Conservation (phyloP, 2,113 vertebrate species). For the Zapus hudsonius region DNA sequence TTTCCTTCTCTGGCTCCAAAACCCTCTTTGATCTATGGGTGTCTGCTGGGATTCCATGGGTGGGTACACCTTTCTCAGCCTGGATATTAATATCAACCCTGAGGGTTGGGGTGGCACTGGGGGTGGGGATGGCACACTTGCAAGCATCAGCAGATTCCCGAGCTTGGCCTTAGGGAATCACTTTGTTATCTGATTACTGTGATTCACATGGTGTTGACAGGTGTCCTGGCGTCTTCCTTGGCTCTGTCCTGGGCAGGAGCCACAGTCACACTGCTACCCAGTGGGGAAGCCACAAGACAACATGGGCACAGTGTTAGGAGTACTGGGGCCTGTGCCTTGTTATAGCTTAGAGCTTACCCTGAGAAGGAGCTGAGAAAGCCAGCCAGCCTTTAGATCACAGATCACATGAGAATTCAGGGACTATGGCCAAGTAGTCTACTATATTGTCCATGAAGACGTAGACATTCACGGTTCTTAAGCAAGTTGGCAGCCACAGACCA, state of each 20-base stretch:
- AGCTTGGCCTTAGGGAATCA: background rate
- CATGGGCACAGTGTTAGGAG: background rate
- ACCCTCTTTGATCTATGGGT: background rate
- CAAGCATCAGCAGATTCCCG: background rate
- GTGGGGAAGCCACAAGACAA: rapidly evolving
- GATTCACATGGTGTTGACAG: conserved; percentile 31
- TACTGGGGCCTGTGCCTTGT: too few relatives aligned
- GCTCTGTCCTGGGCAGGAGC: background rate
- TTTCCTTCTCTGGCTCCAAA: background rate
- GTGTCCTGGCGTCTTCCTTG: background rate
- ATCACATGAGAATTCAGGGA: too few relatives aligned
- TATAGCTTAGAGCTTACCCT: background rate
- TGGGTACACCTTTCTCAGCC: background rate
- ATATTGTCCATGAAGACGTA: too few relatives aligned
- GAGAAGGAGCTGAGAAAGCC: rapidly evolving
- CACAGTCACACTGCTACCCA: background rate
- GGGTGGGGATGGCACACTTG: background rate
- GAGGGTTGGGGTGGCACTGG: background rate
- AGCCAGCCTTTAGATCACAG: too few relatives aligned
- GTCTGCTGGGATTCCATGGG: background rate
- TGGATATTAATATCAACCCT: background rate
- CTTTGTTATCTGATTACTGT: conserved; percentile 6
- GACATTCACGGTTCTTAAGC: background rate
- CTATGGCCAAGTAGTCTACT: too few relatives aligned
- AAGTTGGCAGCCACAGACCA: too few relatives aligned